Evolutionary conservation across 1,140 invertebrate genomes (phyloP).

Genomic region (Aleiodes sp.): DNA sequence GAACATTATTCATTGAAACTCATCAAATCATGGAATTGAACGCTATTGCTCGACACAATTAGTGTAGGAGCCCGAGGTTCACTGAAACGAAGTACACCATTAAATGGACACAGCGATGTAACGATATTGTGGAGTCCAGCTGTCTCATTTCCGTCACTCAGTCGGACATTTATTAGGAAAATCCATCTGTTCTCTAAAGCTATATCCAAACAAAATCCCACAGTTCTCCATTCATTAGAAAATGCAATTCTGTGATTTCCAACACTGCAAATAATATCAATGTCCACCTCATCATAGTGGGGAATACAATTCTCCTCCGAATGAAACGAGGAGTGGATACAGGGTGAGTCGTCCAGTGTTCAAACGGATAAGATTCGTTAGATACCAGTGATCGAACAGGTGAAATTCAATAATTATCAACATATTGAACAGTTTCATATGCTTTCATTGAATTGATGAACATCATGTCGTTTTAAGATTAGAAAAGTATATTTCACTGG

Average conservation of each 20-base stretch:
- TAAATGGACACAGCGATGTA: not conserved
- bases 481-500: too few species aligned
- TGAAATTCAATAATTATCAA: too few species aligned
- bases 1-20: too few species aligned
- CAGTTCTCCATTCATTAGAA: not conserved
- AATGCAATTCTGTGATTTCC: not conserved
- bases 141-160: not conserved
- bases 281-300: not conserved
- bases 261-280: not conserved
- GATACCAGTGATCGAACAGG: too few species aligned
- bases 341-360: too few species aligned
- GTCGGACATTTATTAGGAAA: slow-evolving; percentile 1
- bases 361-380: too few species aligned
- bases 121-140: not conserved
- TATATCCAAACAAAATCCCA: not conserved
- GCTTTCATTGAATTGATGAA: too few species aligned
- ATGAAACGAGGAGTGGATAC: too few species aligned
- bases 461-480: too few species aligned
- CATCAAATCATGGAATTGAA: too few species aligned
- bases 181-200: not conserved
- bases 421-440: too few species aligned
- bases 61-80: not conserved
- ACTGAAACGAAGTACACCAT: not conserved
- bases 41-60: not conserved
- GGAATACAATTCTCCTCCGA: too few species aligned